A percentile compares a stretch with the other conserved stretches of the same genome.
Conservation (phyloP, 2,797 vertebrate species). For the Enteromius anoplus region DNA sequence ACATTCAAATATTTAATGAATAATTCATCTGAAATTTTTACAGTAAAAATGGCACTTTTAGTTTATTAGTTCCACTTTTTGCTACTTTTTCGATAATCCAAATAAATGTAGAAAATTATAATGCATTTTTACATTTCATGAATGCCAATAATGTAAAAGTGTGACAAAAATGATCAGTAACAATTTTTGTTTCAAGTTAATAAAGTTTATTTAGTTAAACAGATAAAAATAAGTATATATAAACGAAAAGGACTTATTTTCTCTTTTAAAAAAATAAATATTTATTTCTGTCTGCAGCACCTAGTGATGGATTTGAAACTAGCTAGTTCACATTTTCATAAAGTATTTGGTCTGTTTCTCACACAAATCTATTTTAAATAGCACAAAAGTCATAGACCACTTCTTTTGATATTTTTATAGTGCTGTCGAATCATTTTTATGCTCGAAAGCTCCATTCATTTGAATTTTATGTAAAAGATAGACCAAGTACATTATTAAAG, state of each 20-base stretch:
- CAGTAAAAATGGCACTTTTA: neutral
- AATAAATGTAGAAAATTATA: neutral
- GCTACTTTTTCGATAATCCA: neutral
- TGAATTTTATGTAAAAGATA: neutral
- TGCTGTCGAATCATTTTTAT: neutral
- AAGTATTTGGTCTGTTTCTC: neutral
- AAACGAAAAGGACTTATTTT: neutral
- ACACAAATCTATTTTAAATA: neutral
- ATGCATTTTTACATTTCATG: neutral
- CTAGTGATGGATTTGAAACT: neutral
- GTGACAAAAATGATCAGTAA: neutral
- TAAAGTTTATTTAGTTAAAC: neutral
- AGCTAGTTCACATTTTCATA: neutral
- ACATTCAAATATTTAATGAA: neutral
- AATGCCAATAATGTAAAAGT: neutral
- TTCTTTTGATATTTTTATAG: neutral
- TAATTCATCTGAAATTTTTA: neutral
- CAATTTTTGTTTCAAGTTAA: neutral
- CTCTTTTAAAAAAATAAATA: neutral
- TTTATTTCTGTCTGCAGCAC: neutral
- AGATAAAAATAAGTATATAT: neutral
- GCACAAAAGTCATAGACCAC: neutral
- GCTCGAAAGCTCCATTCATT: neutral
- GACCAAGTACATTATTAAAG: neutral
- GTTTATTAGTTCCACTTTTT: neutral